Base-by-base conservation (phyloP, 2,113 vertebrate genomes). In the Ranitomeya variabilis region DNA sequence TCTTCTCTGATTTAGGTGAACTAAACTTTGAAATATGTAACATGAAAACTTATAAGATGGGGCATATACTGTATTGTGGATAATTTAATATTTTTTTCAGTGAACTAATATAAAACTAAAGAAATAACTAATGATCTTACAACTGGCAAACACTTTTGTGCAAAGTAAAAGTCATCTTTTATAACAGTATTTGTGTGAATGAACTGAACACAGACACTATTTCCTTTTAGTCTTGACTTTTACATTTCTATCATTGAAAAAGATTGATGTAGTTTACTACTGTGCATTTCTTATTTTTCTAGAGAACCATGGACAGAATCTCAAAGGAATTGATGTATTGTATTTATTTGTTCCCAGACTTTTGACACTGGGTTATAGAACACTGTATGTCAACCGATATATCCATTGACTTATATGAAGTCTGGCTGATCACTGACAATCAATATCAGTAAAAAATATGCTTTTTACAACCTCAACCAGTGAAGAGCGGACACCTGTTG, bases 321-420 rank as follows among this genome's bases (percentile, higher is more conserved):
- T 71, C 54, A 21, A 26, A n/a, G 19, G 19, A 64, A 82, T 5
- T 69, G 64, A 54, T 69, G 10, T 54, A 83, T 69, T 23, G 54
- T 67, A 83, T 83, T 83, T 83, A 69, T 83, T 69, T 69, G 2
- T 74, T 74, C 31, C n/a, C n/a, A 18, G 66, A 31, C 64, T 21
- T 26, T 54, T 69, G 45, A 76, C 69, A 59, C 62, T 37, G n/a
- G 62, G n/a, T 57, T 69, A 23, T 67, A 71, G 45, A 31, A 16
- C 60, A 19, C 52, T 31, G 54, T 37, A 59, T 37, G 51, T 8
- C 66, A 85, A 57, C 23, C 51, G 14, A 85, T 74, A 74, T 85
- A 74, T 85, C 23, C 59, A 85, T 85, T 85, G 67, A 85, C 74
- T 74, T 59, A 7, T 71, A 7, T n/a, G 37, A 11, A 19, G 52